phyloP scores from a whole-genome alignment of 1,140 invertebrate genomes.

The Aphaenogaster rudis region DNA sequence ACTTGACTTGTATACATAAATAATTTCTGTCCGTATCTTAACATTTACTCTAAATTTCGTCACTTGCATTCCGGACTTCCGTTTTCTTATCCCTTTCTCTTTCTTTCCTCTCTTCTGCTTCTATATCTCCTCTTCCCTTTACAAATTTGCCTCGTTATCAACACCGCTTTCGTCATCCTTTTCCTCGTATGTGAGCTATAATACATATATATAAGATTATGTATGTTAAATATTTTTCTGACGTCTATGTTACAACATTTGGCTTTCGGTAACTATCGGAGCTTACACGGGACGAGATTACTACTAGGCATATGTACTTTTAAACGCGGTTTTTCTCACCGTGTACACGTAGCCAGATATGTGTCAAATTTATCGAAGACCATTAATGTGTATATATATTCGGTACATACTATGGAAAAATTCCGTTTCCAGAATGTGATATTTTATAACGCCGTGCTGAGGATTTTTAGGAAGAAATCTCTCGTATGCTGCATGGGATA shows the following conservation, averaged over 20 bases:
- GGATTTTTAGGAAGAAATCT: background rate
- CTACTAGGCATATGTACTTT: slow-evolving; percentile 44
- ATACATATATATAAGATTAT: slow-evolving; percentile 17
- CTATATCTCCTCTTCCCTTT: background rate
- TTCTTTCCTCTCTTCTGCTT: background rate
- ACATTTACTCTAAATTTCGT: background rate
- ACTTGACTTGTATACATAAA: background rate
- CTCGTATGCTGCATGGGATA: slow-evolving; percentile 9
- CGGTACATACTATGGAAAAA: slow-evolving; percentile 9
- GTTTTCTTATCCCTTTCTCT: background rate
- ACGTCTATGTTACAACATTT: background rate
- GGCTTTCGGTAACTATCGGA: slow-evolving; percentile 18
- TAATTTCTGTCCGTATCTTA: background rate
- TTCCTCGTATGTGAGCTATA: background rate
- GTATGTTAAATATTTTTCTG: slow-evolving; percentile 3
- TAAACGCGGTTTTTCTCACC: background rate
- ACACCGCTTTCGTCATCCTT: background rate
- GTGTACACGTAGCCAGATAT: background rate
- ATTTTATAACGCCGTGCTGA: slow-evolving; percentile 18
- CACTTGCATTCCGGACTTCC: background rate
- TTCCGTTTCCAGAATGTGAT: slow-evolving; percentile 18
- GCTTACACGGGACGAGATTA: slow-evolving; percentile 53
- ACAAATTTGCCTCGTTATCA: background rate
- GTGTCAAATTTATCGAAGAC: slow-evolving; percentile 8
- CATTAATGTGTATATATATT: slow-evolving; percentile 23